Conservation (phyloP, 2,888 invertebrate species). For the Thysanoteuthis rhombus region DNA sequence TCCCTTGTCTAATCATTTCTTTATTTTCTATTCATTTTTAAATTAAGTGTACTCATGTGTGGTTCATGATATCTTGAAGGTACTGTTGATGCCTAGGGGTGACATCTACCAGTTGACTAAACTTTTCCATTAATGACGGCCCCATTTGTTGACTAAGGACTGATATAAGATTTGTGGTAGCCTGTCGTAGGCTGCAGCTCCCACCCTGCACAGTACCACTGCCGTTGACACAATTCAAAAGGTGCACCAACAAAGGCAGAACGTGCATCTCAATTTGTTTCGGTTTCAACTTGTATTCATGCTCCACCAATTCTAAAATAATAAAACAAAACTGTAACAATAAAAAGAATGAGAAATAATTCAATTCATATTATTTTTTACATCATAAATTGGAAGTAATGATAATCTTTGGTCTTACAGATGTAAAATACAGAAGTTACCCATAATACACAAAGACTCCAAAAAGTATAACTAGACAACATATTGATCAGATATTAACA, state of each 20-base stretch:
- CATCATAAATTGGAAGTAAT: too few relatives aligned
- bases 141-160: slow-evolving; percentile 59
- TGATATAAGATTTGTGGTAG: slow-evolving; percentile 52
- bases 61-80: slow-evolving; percentile 49
- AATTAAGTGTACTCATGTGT: neutral
- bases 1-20: neutral
- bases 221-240: slow-evolving; percentile 56
- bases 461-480: too few relatives aligned
- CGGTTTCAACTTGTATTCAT: slow-evolving; percentile 61
- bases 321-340: slow-evolving; percentile 31
- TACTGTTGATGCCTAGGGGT: slow-evolving; percentile 55
- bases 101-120: slow-evolving; percentile 51
- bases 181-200: slow-evolving; percentile 51
- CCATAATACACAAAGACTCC: too few relatives aligned
- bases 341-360: neutral
- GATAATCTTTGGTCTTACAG: too few relatives aligned
- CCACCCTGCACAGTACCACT: slow-evolving; percentile 58
- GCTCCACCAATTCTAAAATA: slow-evolving; percentile 57
- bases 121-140: slow-evolving; percentile 52
- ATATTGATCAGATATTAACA: too few relatives aligned
- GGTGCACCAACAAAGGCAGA: slow-evolving; percentile 64
- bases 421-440: too few relatives aligned
- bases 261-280: slow-evolving; percentile 65
- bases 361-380: too few relatives aligned
- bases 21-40: neutral